These are phyloP conservation scores for Aphidius colemani DNA, from an alignment of 2,888 invertebrate species.

Conservation along the genomic window DNA sequence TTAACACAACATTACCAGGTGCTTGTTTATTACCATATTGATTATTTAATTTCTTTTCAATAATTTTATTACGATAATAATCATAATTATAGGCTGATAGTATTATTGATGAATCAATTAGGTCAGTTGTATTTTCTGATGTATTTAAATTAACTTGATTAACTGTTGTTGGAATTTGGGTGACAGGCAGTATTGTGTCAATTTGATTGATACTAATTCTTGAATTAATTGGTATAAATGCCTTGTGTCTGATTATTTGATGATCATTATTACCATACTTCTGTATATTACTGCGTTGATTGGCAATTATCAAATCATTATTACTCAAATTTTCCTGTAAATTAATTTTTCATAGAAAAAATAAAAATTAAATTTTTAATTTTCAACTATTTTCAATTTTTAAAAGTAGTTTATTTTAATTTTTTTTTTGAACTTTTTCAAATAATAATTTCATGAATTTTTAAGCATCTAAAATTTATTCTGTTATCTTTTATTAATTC, in stretches of 20 bases:
- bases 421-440: no score
- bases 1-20: conserved; percentile 51
- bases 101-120: background rate
- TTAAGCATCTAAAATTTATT: background rate
- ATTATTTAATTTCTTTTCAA: conserved; percentile 44
- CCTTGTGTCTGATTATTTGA: conserved; percentile 2
- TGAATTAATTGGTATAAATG: background rate
- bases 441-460: no score
- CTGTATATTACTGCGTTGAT: no score
- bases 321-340: conserved; percentile 14
- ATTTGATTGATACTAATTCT: conserved; percentile 7
- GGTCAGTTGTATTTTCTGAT: background rate
- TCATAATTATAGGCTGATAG: conserved; percentile 42
- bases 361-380: no score
- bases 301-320: background rate
- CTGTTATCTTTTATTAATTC: background rate
- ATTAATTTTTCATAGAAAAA: no score
- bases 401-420: no score
- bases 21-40: conserved; percentile 48
- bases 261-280: background rate
- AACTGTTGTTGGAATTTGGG: background rate
- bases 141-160: background rate
- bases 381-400: no score
- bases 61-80: conserved; percentile 45
- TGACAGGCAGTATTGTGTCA: background rate